A percentile compares a stretch with the other conserved stretches of the same genome.
Conservation (phyloP, 2,113 vertebrate species). For the Notothenia rossii region DNA sequence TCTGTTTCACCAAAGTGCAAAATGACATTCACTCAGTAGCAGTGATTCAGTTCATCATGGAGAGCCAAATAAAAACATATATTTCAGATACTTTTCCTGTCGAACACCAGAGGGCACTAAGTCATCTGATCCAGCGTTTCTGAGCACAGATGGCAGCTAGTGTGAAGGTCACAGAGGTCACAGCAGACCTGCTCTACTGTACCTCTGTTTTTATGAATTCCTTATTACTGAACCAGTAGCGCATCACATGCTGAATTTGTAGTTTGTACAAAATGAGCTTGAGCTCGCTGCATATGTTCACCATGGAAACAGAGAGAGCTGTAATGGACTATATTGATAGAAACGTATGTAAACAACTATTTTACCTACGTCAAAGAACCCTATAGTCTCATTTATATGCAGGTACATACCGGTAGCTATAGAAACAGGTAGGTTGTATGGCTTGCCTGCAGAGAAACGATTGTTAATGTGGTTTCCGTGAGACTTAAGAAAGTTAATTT, state of each 20-base stretch:
- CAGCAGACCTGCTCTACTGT: background rate
- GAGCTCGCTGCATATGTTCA: background rate
- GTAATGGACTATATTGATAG: background rate
- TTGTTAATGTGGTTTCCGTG: background rate
- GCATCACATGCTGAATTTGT: background rate
- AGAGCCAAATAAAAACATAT: background rate
- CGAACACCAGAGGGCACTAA: constrained; percentile 54
- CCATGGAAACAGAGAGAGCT: background rate
- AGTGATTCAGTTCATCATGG: background rate
- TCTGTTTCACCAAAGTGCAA: background rate
- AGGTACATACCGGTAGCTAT: background rate
- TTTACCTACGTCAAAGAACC: background rate
- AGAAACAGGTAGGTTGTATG: constrained; percentile 6
- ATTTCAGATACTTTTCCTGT: background rate
- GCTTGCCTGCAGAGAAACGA: background rate
- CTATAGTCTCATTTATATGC: background rate
- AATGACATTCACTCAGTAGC: background rate
- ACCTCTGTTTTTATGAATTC: constrained; percentile 39
- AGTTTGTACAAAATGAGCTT: background rate
- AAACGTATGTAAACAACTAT: background rate
- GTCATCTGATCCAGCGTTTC: constrained; percentile 12
- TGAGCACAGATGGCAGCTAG: constrained; percentile 13
- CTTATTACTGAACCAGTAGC: background rate
- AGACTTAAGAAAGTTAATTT: background rate
- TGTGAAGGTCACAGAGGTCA: constrained; percentile 42